Percentiles rank a stretch among this genome's conserved stretches.
These are phyloP conservation scores for Gorsachius goisagi DNA, from an alignment of 2,113 vertebrate genomes.

Conservation along the genomic window DNA sequence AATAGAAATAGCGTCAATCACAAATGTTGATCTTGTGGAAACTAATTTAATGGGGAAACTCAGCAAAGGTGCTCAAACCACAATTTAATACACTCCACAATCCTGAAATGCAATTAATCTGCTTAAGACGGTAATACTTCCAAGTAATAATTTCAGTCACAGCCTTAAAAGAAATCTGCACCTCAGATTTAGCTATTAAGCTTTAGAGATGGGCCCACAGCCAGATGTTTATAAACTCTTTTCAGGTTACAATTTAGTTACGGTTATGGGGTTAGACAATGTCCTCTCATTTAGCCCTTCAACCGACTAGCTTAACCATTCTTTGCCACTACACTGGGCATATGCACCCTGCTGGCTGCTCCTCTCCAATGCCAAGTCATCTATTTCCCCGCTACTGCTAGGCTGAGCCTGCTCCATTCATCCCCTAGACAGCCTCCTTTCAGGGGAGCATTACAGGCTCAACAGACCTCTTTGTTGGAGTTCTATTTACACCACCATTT, in stretches of 20 bases:
- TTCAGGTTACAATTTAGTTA: constrained; percentile 70
- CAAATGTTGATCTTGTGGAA: neutral
- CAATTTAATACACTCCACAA: neutral
- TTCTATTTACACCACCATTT: constrained; percentile 68
- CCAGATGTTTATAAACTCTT: constrained; percentile 70
- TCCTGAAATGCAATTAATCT: neutral
- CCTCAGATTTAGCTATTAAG: constrained; percentile 38
- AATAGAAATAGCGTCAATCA: neutral
- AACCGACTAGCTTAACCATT: constrained; percentile 67
- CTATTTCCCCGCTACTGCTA: constrained; percentile 55
- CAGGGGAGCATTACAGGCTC: constrained; percentile 65
- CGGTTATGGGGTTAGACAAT: constrained; percentile 68
- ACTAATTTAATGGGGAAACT: neutral
- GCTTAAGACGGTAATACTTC: neutral
- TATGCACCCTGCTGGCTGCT: constrained; percentile 68
- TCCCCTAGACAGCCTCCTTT: constrained; percentile 65
- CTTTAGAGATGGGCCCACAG: constrained; percentile 23
- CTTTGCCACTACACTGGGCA: constrained; percentile 51
- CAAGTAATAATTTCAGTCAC: neutral
- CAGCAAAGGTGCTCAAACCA: neutral
- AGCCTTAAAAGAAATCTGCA: neutral
- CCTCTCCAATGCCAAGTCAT: constrained; percentile 61
- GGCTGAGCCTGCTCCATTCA: constrained; percentile 61
- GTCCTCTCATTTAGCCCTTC: constrained; percentile 62
- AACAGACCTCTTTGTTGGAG: constrained; percentile 65